A percentile compares a stretch with the other conserved stretches of the same genome.
phyloP scores from a whole-genome alignment of 2,113 vertebrate species.

The Hyla sarda region DNA sequence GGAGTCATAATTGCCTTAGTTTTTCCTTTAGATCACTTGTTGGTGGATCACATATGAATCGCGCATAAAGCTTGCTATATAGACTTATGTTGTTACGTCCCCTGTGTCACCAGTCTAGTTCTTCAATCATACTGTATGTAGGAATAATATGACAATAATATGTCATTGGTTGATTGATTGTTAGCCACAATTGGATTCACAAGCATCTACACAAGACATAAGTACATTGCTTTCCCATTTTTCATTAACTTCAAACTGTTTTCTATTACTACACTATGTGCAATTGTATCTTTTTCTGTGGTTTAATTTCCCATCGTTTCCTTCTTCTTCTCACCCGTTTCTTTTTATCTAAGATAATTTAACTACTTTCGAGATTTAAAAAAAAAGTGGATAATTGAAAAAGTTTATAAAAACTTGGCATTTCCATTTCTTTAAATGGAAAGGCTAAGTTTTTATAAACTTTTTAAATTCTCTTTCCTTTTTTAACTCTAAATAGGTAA shows the following conservation, averaged over 20 bases:
- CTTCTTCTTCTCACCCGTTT: neutral
- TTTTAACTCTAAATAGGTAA: neutral
- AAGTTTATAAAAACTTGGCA: neutral
- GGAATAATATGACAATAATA: too few relatives aligned
- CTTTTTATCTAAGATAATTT: neutral
- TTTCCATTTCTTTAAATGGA: too few relatives aligned
- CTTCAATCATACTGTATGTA: neutral
- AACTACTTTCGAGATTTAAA: neutral
- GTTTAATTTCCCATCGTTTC: neutral
- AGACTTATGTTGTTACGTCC: neutral
- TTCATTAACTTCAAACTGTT: neutral
- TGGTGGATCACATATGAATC: neutral
- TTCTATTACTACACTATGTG: neutral
- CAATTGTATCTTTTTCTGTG: neutral
- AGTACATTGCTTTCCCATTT: neutral
- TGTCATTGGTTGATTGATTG: neutral
- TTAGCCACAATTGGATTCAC: neutral
- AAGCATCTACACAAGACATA: neutral
- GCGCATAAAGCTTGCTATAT: neutral
- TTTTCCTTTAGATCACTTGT: slow-evolving; percentile 6
- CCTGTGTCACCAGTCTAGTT: neutral
- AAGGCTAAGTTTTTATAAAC: too few relatives aligned
- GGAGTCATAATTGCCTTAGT: neutral
- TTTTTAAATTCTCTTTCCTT: neutral
- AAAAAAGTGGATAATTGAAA: neutral